These are phyloP conservation scores for Parascotia fuliginaria DNA, from an alignment of 2,888 invertebrate genomes.

Conservation along the genomic window DNA sequence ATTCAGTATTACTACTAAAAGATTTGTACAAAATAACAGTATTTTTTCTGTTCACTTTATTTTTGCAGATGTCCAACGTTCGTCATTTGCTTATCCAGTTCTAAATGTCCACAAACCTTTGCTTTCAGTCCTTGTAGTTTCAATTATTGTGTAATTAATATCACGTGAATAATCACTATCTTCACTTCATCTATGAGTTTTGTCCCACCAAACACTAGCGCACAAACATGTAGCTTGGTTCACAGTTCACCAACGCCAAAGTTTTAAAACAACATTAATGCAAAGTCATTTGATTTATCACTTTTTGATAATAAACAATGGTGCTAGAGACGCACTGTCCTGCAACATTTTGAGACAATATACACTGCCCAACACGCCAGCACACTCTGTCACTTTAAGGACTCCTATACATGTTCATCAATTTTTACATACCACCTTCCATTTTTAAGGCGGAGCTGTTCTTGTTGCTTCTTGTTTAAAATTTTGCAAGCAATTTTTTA, in stretches of 20 bases:
- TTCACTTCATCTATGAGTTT: constrained; percentile 21
- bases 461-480: constrained; percentile 64
- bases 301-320: constrained; percentile 84
- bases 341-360: constrained; percentile 84
- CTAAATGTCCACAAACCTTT: constrained; percentile 28
- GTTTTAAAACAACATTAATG: constrained; percentile 65
- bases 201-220: constrained; percentile 46
- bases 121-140: constrained; percentile 16
- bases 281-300: constrained; percentile 84
- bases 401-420: constrained; percentile 86
- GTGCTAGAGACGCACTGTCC: constrained; percentile 68
- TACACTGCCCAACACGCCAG: constrained; percentile 84
- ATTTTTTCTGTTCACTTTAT: constrained; percentile 2
- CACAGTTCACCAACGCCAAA: constrained; percentile 50
- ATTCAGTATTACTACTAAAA: no score
- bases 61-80: constrained; percentile 4
- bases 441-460: constrained; percentile 86
- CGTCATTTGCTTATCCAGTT: constrained; percentile 1
- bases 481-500: constrained; percentile 30
- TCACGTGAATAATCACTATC: constrained; percentile 38
- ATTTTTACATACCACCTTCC: constrained; percentile 87
- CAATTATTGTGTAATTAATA: constrained; percentile 25
- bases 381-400: constrained; percentile 85
- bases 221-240: constrained; percentile 40
- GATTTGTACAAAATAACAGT: constrained; percentile 6